These are phyloP conservation scores for Hippolais icterina DNA, from an alignment of 2,113 vertebrate genomes.

Conservation along the genomic window DNA sequence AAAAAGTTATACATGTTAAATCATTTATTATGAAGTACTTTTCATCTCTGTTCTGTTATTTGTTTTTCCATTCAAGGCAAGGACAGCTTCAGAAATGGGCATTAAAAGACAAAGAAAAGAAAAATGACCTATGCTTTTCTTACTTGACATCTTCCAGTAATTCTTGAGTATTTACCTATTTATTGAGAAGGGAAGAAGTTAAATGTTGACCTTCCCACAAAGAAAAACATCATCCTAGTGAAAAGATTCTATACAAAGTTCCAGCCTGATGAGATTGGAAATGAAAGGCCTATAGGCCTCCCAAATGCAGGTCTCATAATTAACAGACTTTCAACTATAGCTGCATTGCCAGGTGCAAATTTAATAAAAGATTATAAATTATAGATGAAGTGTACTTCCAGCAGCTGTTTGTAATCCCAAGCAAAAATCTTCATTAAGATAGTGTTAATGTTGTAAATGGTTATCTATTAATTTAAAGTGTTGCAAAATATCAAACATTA, in stretches of 20 bases:
- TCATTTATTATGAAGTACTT: conserved; percentile 33
- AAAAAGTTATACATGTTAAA: conserved; percentile 22
- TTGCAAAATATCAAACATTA: conserved; percentile 27
- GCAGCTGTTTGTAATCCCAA: conserved; percentile 73
- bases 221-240: background rate
- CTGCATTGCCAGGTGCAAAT: conserved; percentile 76
- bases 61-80: conserved; percentile 21
- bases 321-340: conserved; percentile 71
- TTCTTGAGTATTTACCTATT: background rate
- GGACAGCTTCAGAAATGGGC: background rate
- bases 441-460: conserved; percentile 40
- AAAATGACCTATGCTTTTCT: background rate
- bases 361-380: conserved; percentile 80
- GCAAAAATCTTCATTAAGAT: conserved; percentile 71
- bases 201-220: background rate
- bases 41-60: background rate
- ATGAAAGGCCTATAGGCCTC: conserved; percentile 49
- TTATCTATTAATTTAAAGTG: conserved; percentile 69
- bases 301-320: conserved; percentile 62
- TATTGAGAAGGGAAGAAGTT: background rate
- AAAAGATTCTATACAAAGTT: background rate
- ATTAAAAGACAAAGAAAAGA: background rate
- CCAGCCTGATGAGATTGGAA: conserved; percentile 55
- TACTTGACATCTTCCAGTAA: background rate
- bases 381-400: conserved; percentile 74